phyloP scores from a whole-genome alignment of 2,113 vertebrate species.

The Lipotes vexillifer region DNA sequence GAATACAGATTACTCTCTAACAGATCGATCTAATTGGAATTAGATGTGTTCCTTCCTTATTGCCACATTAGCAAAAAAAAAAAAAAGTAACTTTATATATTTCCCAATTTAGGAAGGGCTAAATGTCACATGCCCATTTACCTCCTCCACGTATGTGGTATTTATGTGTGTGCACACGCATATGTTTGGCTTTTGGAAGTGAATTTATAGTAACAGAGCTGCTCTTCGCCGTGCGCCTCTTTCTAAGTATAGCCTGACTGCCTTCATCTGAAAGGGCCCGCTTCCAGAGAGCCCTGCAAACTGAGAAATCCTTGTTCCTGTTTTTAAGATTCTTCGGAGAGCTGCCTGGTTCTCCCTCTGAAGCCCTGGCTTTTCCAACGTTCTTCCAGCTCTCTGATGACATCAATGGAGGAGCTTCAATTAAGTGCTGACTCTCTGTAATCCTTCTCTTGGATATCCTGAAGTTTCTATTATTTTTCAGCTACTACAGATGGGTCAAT shows the following conservation, averaged over 20 bases:
- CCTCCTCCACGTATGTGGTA: constrained; percentile 41
- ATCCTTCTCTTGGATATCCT: neutral
- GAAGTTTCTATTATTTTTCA: neutral
- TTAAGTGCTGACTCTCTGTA: neutral
- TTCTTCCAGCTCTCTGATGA: neutral
- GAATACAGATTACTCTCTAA: neutral
- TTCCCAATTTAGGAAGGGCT: constrained; percentile 53
- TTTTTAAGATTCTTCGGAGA: constrained; percentile 38
- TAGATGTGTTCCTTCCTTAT: neutral
- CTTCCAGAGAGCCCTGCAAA: constrained; percentile 44
- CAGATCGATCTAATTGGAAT: neutral
- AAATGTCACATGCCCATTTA: constrained; percentile 44
- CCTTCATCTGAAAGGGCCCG: constrained; percentile 33
- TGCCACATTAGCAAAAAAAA: neutral
- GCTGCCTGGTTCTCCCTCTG: constrained; percentile 15
- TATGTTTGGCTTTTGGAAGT: constrained; percentile 58
- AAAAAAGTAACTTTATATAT: constrained; percentile 45
- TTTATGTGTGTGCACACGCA: constrained; percentile 51
- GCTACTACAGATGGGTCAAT: neutral
- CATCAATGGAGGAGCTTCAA: neutral
- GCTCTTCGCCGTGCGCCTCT: constrained; percentile 30
- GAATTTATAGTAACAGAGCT: constrained; percentile 69
- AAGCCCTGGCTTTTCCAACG: neutral
- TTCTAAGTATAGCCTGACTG: constrained; percentile 68
- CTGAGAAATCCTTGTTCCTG: constrained; percentile 58